Base-by-base conservation (phyloP, 2,888 invertebrate species). In the Campaea margaritaria region DNA sequence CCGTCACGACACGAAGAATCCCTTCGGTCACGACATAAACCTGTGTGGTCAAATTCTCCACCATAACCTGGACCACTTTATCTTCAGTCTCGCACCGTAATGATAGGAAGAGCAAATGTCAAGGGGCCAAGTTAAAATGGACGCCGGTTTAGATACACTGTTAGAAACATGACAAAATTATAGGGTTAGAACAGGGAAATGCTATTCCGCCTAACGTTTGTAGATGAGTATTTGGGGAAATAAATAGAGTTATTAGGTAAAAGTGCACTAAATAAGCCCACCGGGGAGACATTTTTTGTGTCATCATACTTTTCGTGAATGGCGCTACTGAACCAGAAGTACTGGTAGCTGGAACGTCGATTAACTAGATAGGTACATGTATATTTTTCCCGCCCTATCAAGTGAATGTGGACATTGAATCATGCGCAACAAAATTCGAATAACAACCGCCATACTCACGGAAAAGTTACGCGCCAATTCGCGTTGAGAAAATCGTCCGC, bases 31-130 rank as follows among this genome's bases (percentile, higher is more conserved):
- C 82, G 85, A 81, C 73, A 74, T 67, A 64, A 63, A 49, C 78
- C 71, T 82, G 85, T 85, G 85, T 86, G 87, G 85, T 78, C 85
- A 76, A 50, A 28, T 2, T 31, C 15, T 50, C 85, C 79, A 82
- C 13, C 55, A 38, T 64, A 73, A 49, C 46, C 46, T 66, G 77
- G 61, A 57, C 78, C 62, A 62, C 49, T 67, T 65, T 66, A 65
- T 62, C 57, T 67, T 21, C 36, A 44, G 38, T 31, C 15, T 42
- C 27, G 28, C 28, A 31, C 3, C 9, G 5, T 21, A 45, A 27
- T 8, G 36, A 27, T 43, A 36, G 2, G 45, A 15, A 13, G 21
- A 36, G 43, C 50, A 52, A 67, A 50, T 43, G 51, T 21, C 34
- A 34, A 61, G 49, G 68, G 79, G 11, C 73, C 80, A 68, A 39